Conservation (phyloP, 2,888 invertebrate genomes). For the Euproctis similis region DNA sequence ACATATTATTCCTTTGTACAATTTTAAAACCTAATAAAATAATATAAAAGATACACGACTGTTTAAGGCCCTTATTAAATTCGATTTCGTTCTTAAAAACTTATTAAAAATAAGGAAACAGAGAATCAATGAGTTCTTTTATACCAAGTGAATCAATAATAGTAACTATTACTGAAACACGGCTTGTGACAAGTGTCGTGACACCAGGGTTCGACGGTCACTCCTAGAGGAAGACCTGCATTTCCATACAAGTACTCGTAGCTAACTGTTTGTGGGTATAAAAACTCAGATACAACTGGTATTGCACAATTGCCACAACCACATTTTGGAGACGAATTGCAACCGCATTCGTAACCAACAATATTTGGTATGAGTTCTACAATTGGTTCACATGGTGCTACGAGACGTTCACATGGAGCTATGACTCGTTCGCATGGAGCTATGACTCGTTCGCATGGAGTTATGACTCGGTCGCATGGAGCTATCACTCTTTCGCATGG, state of each 20-base stretch:
- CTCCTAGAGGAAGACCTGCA: conserved; percentile 31
- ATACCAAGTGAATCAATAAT: too few species aligned
- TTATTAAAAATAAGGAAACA: too few species aligned
- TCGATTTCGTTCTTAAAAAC: too few species aligned
- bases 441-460: conserved; percentile 8
- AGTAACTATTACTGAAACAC: conserved; percentile 13
- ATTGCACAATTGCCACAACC: background rate
- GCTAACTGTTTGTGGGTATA: background rate
- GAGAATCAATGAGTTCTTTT: too few species aligned
- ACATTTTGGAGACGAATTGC: background rate
- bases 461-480: conserved; percentile 8
- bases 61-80: too few species aligned
- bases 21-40: too few species aligned
- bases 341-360: background rate
- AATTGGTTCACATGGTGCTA: background rate
- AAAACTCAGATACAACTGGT: background rate
- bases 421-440: too few species aligned
- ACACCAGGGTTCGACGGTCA: conserved; percentile 32
- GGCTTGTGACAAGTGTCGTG: conserved; percentile 10
- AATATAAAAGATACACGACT: too few species aligned
- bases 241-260: conserved; percentile 5
- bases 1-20: too few species aligned
- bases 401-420: too few species aligned
- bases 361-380: conserved; percentile 7
- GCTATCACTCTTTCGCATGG: too few species aligned